Evolutionary conservation across 1,140 invertebrate species (phyloP).

Genomic region (Coptotermes formosanus): DNA sequence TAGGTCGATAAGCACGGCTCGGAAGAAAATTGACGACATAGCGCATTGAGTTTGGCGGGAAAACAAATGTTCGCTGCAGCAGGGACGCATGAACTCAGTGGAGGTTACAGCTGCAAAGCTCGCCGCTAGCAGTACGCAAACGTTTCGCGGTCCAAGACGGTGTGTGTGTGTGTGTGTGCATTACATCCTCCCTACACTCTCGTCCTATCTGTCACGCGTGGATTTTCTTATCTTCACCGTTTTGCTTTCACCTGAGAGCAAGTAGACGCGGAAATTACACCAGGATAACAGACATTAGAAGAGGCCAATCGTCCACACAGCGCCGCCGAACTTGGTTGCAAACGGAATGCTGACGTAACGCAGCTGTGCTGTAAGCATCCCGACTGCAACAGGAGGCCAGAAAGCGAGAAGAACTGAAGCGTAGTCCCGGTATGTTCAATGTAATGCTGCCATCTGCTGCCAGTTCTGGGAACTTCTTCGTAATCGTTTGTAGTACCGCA

Average conservation of each 20-base stretch:
- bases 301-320: background rate
- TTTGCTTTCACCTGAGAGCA: slow-evolving; percentile 14
- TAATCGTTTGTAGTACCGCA: too few species aligned
- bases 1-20: background rate
- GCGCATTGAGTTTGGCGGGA: slow-evolving; percentile 6
- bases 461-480: too few species aligned
- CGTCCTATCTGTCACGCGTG: background rate
- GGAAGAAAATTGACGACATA: background rate
- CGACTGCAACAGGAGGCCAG: background rate
- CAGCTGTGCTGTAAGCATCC: background rate
- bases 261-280: slow-evolving; percentile 10
- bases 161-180: too few species aligned
- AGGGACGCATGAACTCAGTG: background rate
- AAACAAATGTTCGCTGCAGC: background rate
- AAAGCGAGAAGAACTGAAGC: background rate
- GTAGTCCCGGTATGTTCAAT: background rate
- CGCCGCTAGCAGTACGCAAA: background rate
- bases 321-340: background rate
- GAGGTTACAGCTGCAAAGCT: background rate
- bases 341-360: background rate
- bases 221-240: background rate
- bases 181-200: background rate
- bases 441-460: background rate
- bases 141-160: too few species aligned
- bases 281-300: background rate